These are phyloP conservation scores for Clostera curtula DNA, from an alignment of 2,888 invertebrate species.

Conservation along the genomic window DNA sequence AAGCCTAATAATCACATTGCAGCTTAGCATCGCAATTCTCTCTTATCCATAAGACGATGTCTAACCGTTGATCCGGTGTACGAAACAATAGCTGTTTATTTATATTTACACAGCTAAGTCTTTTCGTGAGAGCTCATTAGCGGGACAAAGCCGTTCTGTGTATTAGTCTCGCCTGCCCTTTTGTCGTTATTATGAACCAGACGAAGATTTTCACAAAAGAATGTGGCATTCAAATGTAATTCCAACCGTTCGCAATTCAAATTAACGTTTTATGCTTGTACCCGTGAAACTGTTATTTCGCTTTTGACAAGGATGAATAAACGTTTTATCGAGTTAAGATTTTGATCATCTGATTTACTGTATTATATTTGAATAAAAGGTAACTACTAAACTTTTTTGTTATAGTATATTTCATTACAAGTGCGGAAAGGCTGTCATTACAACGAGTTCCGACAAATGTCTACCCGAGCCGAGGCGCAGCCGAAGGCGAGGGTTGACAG, in stretches of 20 bases:
- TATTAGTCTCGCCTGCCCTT: slow-evolving; percentile 47
- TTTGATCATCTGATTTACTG: slow-evolving; percentile 3
- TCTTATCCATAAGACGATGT: too few species aligned
- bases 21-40: too few species aligned
- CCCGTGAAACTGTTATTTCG: not conserved
- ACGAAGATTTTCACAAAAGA: slow-evolving; percentile 33
- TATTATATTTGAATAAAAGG: too few species aligned
- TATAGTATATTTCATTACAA: too few species aligned
- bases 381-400: too few species aligned
- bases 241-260: slow-evolving; percentile 18
- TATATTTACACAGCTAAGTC: slow-evolving; percentile 36
- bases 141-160: slow-evolving; percentile 44
- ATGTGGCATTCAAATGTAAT: slow-evolving; percentile 19
- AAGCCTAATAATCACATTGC: too few species aligned
- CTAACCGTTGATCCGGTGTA: too few species aligned
- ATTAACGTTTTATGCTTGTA: slow-evolving; percentile 6
- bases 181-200: slow-evolving; percentile 39
- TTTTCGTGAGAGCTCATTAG: slow-evolving; percentile 44
- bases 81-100: slow-evolving; percentile 42
- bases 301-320: not conserved
- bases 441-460: too few species aligned
- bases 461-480: too few species aligned
- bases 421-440: too few species aligned
- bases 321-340: slow-evolving; percentile 3
- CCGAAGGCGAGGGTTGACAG: too few species aligned